A percentile compares a stretch with the other conserved stretches of the same genome.
These are phyloP conservation scores for Chunga burmeisteri DNA, from an alignment of 2,113 vertebrate genomes.

Conservation along the genomic window DNA sequence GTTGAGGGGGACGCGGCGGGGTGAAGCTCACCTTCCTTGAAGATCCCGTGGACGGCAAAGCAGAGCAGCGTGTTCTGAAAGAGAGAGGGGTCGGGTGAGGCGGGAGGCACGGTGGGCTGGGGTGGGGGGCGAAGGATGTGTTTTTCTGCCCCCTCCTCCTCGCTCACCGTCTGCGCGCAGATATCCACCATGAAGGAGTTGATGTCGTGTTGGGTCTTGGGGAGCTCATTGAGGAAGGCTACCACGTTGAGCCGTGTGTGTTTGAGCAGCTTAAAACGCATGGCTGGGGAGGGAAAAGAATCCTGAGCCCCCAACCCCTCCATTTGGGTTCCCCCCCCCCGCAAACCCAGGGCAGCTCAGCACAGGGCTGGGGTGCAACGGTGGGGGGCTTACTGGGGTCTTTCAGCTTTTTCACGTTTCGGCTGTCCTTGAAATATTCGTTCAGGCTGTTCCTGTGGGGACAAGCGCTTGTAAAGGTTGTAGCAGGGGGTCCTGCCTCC, in stretches of 20 bases:
- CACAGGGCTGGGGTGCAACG: not conserved
- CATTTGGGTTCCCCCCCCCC: not conserved
- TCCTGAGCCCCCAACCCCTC: not conserved
- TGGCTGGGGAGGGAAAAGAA: not conserved
- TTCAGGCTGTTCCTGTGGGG: not conserved
- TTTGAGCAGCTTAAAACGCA: not conserved
- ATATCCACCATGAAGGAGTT: not conserved
- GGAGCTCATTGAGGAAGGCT: not conserved
- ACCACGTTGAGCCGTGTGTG: not conserved
- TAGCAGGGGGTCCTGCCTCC: too few species aligned
- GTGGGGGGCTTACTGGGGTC: not conserved
- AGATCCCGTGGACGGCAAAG: conserved; percentile 88
- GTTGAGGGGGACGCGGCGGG: fast-evolving
- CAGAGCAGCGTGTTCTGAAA: conserved; percentile 84
- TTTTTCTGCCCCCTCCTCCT: too few species aligned
- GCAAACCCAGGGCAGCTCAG: not conserved
- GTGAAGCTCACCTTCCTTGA: conserved; percentile 82
- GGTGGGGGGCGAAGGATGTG: not conserved
- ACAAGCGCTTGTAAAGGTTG: not conserved
- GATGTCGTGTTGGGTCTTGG: not conserved
- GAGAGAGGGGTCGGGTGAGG: not conserved
- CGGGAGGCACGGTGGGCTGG: too few species aligned
- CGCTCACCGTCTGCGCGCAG: not conserved
- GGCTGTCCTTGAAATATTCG: not conserved
- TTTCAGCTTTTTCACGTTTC: not conserved